Conservation (phyloP, 2,797 vertebrate species). For the Chloroceryle inda region DNA sequence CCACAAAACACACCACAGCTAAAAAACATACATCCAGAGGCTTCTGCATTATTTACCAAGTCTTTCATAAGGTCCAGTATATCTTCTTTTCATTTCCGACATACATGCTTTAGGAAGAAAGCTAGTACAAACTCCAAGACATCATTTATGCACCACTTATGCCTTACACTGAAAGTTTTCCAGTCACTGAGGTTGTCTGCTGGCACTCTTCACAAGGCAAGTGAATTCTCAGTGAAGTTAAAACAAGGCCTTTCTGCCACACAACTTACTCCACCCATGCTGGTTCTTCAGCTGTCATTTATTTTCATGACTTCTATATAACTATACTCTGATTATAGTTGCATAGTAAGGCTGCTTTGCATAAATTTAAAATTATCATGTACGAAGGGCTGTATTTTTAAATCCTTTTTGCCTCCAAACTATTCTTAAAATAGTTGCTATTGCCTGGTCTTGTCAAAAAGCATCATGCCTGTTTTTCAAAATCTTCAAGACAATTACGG, state of each 20-base stretch:
- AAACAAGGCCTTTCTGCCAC: background rate
- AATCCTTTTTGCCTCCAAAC: conserved; percentile 35
- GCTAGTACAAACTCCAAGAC: background rate
- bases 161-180: background rate
- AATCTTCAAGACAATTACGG: conserved; percentile 20
- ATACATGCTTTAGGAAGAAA: background rate
- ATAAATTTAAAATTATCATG: background rate
- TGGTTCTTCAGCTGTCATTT: background rate
- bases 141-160: background rate
- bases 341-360: background rate
- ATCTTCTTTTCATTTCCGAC: background rate
- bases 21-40: background rate
- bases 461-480: background rate
- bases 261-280: background rate
- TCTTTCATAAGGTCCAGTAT: background rate
- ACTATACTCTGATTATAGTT: background rate
- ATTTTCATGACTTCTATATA: background rate
- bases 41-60: background rate
- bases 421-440: conserved; percentile 2
- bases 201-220: background rate
- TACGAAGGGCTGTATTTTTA: conserved; percentile 5
- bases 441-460: conserved; percentile 20
- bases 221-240: background rate
- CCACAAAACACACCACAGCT: background rate
- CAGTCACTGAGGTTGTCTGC: background rate